phyloP scores from a whole-genome alignment of 2,113 vertebrate genomes.

The human (Homo sapiens) region DNA sequence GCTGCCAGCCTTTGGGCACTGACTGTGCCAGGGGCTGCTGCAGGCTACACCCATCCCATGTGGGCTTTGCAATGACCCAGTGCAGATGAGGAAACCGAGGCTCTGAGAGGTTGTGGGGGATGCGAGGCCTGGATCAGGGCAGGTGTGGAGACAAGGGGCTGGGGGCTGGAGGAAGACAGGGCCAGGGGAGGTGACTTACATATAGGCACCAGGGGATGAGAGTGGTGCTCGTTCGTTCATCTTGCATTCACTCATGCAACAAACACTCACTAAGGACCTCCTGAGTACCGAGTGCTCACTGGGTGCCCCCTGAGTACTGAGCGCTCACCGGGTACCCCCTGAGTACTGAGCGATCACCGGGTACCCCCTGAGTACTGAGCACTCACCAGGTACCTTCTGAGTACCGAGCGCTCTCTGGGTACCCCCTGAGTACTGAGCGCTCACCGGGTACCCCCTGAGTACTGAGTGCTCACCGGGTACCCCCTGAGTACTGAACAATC shows the following conservation, averaged over 20 bases:
- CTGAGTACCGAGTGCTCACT: no score
- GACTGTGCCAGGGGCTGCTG: not conserved
- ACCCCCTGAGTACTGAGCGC: rapidly evolving
- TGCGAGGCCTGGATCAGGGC: not conserved
- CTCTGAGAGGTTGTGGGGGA: not conserved
- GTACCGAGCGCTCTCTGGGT: no score
- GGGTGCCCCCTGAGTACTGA: not conserved
- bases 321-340: rapidly evolving
- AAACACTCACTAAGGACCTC: not conserved
- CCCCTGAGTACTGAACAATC: not conserved
- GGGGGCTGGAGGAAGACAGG: no score
- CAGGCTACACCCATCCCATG: not conserved
- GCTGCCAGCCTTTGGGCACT: not conserved
- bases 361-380: not conserved
- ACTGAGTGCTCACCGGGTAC: not conserved
- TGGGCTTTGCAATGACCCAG: not conserved
- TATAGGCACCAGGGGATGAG: not conserved
- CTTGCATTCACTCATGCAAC: not conserved
- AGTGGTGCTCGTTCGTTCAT: not conserved
- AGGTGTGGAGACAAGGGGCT: no score
- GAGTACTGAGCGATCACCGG: not conserved
- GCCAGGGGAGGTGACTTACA: no score
- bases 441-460: rapidly evolving
- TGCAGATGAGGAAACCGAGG: not conserved
- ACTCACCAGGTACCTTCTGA: not conserved